phyloP scores from a whole-genome alignment of 2,113 vertebrate species.

The Gymnarchus niloticus region DNA sequence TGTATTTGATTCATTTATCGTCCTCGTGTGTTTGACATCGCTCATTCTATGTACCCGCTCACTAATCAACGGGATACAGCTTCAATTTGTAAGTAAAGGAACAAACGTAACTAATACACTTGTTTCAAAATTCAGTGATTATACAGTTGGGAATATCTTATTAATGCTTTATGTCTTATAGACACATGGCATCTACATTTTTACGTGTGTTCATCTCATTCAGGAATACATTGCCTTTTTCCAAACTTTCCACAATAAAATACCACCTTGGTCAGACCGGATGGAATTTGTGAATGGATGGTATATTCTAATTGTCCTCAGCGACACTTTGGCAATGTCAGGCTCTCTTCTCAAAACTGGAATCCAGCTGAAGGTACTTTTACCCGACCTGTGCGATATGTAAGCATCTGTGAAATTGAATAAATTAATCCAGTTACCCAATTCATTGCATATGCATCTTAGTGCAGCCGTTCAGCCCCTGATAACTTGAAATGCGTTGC shows the following conservation, averaged over 20 bases:
- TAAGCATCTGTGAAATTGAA: neutral
- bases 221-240: conserved; percentile 84
- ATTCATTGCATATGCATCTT: neutral
- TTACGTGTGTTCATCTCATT: conserved; percentile 23
- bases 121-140: no score
- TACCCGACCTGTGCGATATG: neutral
- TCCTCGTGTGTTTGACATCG: conserved; percentile 76
- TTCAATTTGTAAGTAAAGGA: conserved; percentile 73
- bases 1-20: conserved; percentile 75
- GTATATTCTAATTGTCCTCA: conserved; percentile 85
- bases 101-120: neutral
- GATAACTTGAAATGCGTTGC: neutral
- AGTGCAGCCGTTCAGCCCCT: neutral
- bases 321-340: conserved; percentile 75
- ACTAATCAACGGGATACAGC: conserved; percentile 70
- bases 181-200: neutral
- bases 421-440: neutral
- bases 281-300: conserved; percentile 93
- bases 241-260: conserved; percentile 67
- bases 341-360: conserved; percentile 89
- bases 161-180: neutral
- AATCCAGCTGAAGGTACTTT: conserved; percentile 84
- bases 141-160: neutral
- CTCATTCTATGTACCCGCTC: conserved; percentile 78
- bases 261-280: conserved; percentile 71